Percentiles rank a stretch among this genome's conserved stretches.
phyloP scores from a whole-genome alignment of 2,797 vertebrate genomes.

The Platyrinchus mystaceus region DNA sequence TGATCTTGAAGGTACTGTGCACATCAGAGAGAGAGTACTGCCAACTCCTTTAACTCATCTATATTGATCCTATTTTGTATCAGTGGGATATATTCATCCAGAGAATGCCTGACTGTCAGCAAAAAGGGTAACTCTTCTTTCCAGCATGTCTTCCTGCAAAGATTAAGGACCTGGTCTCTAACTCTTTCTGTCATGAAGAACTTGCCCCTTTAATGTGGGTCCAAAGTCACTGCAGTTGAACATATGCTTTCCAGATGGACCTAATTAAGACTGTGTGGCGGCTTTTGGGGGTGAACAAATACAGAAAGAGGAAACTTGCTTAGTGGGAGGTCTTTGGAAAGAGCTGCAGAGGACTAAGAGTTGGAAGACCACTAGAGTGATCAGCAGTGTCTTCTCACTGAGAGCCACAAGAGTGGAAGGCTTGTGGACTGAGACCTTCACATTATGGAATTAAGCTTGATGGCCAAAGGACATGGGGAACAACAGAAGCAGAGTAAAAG shows the following conservation, averaged over 20 bases:
- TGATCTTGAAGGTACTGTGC: not conserved
- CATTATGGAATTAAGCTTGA: not conserved
- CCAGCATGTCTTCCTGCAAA: not conserved
- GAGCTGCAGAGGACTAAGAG: not conserved
- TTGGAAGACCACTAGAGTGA: not conserved
- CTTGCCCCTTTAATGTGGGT: constrained; percentile 43
- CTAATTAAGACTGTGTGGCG: not conserved
- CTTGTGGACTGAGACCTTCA: not conserved
- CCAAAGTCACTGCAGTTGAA: constrained; percentile 27
- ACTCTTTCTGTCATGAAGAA: constrained; percentile 15
- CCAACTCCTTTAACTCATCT: not conserved
- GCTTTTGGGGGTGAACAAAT: constrained; percentile 46
- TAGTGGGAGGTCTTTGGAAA: constrained; percentile 30
- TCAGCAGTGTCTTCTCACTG: not conserved
- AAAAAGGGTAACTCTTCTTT: not conserved
- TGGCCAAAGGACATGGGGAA: not conserved
- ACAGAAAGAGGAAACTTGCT: constrained; percentile 30
- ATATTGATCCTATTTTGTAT: not conserved
- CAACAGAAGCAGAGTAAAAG: not conserved
- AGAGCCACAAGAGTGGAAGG: not conserved
- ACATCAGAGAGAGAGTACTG: not conserved
- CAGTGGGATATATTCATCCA: not conserved
- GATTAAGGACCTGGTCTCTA: constrained; percentile 3
- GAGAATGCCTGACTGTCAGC: not conserved
- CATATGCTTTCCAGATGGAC: constrained; percentile 44